These are phyloP conservation scores for Plagodis dolabraria DNA, from an alignment of 2,888 invertebrate genomes.

Conservation along the genomic window DNA sequence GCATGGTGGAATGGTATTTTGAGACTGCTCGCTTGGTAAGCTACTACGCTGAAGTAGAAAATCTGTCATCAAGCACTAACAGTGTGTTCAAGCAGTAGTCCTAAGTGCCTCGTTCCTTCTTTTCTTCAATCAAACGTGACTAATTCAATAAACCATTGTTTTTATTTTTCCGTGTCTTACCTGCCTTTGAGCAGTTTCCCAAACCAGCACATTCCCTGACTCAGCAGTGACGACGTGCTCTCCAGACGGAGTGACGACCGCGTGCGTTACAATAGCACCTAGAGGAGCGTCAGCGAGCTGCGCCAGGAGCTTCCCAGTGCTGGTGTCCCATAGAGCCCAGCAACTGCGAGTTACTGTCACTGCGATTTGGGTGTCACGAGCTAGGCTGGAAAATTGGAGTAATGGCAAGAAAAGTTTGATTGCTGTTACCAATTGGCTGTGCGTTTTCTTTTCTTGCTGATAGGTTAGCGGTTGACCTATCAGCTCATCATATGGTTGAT, in stretches of 20 bases:
- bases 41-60: too few species aligned
- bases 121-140: too few species aligned
- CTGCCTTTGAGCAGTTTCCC: constrained; percentile 87
- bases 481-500: too few species aligned
- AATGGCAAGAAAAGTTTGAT: too few species aligned
- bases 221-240: constrained; percentile 95
- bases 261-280: constrained; percentile 97
- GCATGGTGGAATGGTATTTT: too few species aligned
- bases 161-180: constrained; percentile 38
- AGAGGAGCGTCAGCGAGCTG: constrained; percentile 96
- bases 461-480: too few species aligned
- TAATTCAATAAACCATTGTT: too few species aligned
- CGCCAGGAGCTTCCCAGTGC: constrained; percentile 92
- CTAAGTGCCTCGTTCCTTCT: neutral
- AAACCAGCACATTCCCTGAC: constrained; percentile 95
- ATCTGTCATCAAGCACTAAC: too few species aligned
- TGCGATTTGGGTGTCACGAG: constrained; percentile 91
- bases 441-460: too few species aligned
- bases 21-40: too few species aligned
- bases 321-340: constrained; percentile 97
- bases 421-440: too few species aligned
- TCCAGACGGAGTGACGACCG: constrained; percentile 93
- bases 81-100: too few species aligned
- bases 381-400: constrained; percentile 82
- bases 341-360: constrained; percentile 97